Conservation (phyloP, 2,888 invertebrate genomes). For the Dolomedes plantarius region DNA sequence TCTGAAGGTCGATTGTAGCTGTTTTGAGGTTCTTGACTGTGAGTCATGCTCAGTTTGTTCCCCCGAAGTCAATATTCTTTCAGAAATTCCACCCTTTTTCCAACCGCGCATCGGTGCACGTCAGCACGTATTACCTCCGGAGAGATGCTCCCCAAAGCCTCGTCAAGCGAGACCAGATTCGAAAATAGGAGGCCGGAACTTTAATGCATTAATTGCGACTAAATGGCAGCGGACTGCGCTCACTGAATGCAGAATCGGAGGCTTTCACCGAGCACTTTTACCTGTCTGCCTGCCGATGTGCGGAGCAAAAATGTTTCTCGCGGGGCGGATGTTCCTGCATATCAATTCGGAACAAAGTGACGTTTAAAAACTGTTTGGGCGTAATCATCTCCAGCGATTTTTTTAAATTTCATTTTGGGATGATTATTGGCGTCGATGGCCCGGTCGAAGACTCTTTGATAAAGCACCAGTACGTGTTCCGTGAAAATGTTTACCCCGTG, state of each 20-base stretch:
- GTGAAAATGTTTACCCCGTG: too few species aligned
- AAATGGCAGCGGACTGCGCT: background rate
- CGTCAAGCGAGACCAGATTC: constrained; percentile 31
- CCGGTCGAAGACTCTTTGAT: too few species aligned
- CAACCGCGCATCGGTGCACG: constrained; percentile 15
- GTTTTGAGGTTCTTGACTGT: constrained; percentile 41
- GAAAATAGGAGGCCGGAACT: constrained; percentile 18
- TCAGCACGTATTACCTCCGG: background rate
- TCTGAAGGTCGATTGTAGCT: constrained; percentile 28
- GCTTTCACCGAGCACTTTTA: background rate
- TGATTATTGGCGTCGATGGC: too few species aligned
- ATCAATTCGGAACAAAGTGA: background rate
- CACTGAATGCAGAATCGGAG: background rate
- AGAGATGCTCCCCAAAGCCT: constrained; percentile 15
- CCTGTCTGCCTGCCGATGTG: too few species aligned
- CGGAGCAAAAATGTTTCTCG: background rate
- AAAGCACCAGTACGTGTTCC: too few species aligned
- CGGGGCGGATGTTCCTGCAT: background rate
- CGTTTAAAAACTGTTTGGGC: background rate
- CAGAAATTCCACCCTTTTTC: constrained; percentile 21
- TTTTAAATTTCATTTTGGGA: too few species aligned
- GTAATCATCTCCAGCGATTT: too few species aligned
- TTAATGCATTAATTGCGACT: constrained; percentile 27
- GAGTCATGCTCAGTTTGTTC: constrained; percentile 54
- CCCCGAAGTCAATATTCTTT: constrained; percentile 43